Conservation (phyloP, 2,888 invertebrate genomes). For the Cephus sareptanus region DNA sequence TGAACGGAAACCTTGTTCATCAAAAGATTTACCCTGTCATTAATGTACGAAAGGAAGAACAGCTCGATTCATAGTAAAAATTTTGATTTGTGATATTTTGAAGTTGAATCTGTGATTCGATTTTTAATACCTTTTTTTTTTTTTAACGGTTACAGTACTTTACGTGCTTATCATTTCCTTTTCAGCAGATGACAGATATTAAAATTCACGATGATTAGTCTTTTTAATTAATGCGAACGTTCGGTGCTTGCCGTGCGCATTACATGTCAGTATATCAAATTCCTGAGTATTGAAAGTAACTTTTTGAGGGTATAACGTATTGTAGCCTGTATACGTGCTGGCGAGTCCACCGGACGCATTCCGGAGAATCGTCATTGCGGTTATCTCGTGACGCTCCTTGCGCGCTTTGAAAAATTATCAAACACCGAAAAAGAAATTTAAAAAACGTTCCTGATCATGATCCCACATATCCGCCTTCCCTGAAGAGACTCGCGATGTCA, state of each 20-base stretch:
- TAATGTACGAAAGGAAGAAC: not conserved
- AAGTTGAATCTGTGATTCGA: not conserved
- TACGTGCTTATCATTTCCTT: not conserved
- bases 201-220: not conserved
- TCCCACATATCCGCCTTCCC: not conserved
- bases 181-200: not conserved
- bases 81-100: not conserved
- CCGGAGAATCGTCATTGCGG: slow-evolving; percentile 43
- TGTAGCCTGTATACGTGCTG: slow-evolving; percentile 19
- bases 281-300: not conserved
- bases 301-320: not conserved
- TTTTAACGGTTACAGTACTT: not conserved
- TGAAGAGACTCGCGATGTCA: not conserved
- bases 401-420: slow-evolving; percentile 21
- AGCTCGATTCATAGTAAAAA: not conserved
- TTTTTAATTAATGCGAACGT: not conserved
- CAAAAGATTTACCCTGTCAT: not conserved
- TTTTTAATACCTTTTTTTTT: not conserved
- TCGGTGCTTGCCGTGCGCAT: not conserved
- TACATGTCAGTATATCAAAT: not conserved
- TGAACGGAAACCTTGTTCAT: not conserved
- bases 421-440: not conserved
- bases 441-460: not conserved
- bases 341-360: slow-evolving; percentile 55
- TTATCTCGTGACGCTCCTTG: slow-evolving; percentile 44